Conservation (phyloP, 2,888 invertebrate species). For the Camptogramma bilineatum region DNA sequence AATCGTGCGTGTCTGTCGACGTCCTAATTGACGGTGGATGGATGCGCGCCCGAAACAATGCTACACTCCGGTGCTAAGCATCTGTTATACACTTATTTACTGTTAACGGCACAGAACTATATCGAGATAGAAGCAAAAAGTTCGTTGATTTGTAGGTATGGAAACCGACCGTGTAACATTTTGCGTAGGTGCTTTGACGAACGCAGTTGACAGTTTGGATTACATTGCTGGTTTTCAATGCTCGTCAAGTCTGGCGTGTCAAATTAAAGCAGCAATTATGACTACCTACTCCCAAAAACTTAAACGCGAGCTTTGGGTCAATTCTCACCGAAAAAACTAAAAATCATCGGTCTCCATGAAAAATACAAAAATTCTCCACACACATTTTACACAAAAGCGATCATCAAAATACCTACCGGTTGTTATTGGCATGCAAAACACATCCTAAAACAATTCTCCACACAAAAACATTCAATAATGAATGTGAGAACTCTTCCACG, state of each 20-base stretch:
- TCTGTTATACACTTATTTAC: constrained; percentile 13
- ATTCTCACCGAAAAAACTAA: too few relatives aligned
- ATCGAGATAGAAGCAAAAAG: too few relatives aligned
- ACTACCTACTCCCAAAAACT: too few relatives aligned
- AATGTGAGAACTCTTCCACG: constrained; percentile 33
- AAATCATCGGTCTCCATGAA: too few relatives aligned
- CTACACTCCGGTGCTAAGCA: constrained; percentile 31
- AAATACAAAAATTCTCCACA: not conserved
- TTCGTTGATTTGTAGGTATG: too few relatives aligned
- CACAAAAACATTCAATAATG: constrained; percentile 14
- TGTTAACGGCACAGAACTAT: not conserved
- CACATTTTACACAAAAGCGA: not conserved
- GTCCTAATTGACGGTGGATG: constrained; percentile 67
- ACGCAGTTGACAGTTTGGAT: too few relatives aligned
- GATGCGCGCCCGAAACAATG: constrained; percentile 66
- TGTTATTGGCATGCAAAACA: not conserved
- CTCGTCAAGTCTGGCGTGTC: too few relatives aligned
- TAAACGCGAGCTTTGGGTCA: too few relatives aligned
- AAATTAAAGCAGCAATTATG: too few relatives aligned
- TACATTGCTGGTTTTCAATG: too few relatives aligned
- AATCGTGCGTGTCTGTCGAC: constrained; percentile 62
- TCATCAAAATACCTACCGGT: not conserved
- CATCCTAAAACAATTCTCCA: not conserved
- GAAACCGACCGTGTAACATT: too few relatives aligned
- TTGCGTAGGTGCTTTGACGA: too few relatives aligned